phyloP scores from a whole-genome alignment of 2,113 vertebrate genomes.

The Nothoprocta perdicaria region DNA sequence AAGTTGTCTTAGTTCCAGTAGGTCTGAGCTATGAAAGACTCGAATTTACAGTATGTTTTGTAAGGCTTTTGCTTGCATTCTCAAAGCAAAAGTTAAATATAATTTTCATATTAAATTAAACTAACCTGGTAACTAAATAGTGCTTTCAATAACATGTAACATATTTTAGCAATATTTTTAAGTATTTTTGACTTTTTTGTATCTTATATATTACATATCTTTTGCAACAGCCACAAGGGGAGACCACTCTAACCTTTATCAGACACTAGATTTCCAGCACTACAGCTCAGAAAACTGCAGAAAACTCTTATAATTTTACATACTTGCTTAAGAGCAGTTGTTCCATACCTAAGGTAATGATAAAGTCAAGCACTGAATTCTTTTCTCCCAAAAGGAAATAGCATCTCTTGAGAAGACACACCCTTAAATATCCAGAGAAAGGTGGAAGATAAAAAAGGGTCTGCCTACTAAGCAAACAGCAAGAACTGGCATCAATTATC shows the following conservation, averaged over 20 bases:
- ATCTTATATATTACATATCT: not conserved
- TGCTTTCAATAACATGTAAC: not conserved
- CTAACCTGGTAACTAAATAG: not conserved
- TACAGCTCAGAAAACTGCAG: not conserved
- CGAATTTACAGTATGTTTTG: not conserved
- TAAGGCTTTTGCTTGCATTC: not conserved
- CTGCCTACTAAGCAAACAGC: not conserved
- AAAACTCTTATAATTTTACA: not conserved
- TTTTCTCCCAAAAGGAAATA: not conserved
- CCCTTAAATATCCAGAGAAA: not conserved
- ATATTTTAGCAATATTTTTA: not conserved
- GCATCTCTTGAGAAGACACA: not conserved
- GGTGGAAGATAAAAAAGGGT: not conserved
- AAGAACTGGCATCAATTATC: not conserved
- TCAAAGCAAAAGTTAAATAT: not conserved
- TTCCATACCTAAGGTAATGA: not conserved
- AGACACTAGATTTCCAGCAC: not conserved
- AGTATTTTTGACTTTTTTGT: not conserved
- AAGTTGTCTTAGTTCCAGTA: not conserved
- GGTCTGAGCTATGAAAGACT: not conserved
- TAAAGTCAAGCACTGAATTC: not conserved
- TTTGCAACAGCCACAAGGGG: not conserved
- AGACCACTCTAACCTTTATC: not conserved
- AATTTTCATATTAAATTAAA: not conserved
- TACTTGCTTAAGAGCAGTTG: not conserved